Conservation (phyloP, 23 tunicate species). For the Halocynthia roretzi region DNA sequence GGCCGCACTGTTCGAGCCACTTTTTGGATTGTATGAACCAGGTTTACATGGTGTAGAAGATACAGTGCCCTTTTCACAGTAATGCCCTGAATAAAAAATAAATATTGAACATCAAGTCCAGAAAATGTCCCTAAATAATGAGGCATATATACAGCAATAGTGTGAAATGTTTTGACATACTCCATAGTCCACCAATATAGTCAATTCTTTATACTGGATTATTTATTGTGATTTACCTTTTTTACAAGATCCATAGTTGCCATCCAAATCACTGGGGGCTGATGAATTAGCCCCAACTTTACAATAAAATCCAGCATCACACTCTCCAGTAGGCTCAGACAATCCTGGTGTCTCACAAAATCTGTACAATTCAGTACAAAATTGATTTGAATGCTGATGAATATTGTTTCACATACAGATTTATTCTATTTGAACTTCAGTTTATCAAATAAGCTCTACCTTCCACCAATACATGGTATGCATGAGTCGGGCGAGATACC, state of each 20-base stretch:
- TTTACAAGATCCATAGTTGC: slow-evolving; percentile 50
- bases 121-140: background rate
- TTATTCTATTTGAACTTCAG: background rate
- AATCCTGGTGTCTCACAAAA: slow-evolving; percentile 66
- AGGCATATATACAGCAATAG: background rate
- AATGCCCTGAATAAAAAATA: slow-evolving; percentile 36
- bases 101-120: background rate
- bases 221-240: slow-evolving; percentile 15
- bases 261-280: slow-evolving; percentile 42
- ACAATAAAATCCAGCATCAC: slow-evolving; percentile 85
- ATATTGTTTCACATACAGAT: background rate
- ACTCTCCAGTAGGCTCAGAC: slow-evolving; percentile 37
- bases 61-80: slow-evolving; percentile 52
- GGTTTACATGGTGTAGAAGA: slow-evolving; percentile 52
- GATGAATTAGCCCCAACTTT: slow-evolving; percentile 48
- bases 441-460: slow-evolving; percentile 12
- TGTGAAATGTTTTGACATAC: too few relatives aligned
- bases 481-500: slow-evolving; percentile 27
- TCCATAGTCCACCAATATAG: too few relatives aligned
- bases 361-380: slow-evolving; percentile 13
- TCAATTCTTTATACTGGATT: too few relatives aligned
- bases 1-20: slow-evolving; percentile 33
- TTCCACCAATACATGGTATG: slow-evolving; percentile 53
- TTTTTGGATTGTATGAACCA: slow-evolving; percentile 56
- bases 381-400: too few relatives aligned